Evolutionary conservation across 2,888 invertebrate genomes (phyloP).

Genomic region (Acanthosepion pharaonis): DNA sequence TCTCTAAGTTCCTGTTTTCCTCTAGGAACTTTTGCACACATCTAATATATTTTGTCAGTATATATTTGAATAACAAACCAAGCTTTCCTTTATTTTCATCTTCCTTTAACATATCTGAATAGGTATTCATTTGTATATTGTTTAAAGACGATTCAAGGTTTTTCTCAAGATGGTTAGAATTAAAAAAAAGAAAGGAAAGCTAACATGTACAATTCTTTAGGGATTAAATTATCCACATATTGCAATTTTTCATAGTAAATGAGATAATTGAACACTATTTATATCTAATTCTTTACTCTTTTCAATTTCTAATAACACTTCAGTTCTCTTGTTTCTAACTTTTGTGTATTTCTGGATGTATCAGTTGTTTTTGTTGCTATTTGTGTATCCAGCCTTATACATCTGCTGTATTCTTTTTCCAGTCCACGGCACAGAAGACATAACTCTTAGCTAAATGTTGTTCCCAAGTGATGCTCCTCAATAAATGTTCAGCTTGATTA

Average conservation of each 20-base stretch:
- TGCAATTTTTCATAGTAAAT: not conserved
- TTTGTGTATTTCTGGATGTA: conserved; percentile 13
- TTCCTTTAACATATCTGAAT: not conserved
- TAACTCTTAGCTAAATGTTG: conserved; percentile 23
- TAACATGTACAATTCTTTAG: not conserved
- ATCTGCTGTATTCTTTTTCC: conserved; percentile 33
- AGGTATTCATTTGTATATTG: not conserved
- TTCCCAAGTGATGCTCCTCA: conserved; percentile 33
- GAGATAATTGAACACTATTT: not conserved
- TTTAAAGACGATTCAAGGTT: not conserved
- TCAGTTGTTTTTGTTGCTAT: not conserved
- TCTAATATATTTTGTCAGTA: no score
- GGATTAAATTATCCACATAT: not conserved
- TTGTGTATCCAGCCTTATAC: not conserved
- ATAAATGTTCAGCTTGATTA: conserved; percentile 33
- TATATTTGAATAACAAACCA: not conserved
- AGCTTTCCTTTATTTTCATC: not conserved
- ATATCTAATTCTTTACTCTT: not conserved
- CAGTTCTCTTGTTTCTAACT: not conserved
- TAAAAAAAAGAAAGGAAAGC: not conserved
- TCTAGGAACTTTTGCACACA: no score
- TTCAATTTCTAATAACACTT: conserved; percentile 9
- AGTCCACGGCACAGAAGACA: not conserved
- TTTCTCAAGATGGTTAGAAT: conserved; percentile 33
- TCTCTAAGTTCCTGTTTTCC: no score